phyloP scores from a whole-genome alignment of 1,140 invertebrate genomes.

The Drosophila santomea region DNA sequence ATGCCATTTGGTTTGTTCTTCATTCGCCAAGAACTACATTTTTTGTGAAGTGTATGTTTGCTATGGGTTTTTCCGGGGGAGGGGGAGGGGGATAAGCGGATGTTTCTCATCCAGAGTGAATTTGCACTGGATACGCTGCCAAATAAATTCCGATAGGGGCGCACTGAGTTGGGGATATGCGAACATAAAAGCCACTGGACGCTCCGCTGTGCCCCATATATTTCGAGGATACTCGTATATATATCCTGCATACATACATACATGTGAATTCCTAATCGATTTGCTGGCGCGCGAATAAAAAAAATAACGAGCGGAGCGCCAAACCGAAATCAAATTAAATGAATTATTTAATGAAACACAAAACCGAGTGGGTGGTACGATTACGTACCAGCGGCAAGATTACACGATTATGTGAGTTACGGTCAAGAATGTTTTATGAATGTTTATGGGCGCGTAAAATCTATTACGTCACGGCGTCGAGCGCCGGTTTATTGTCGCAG shows the following conservation, averaged over 20 bases:
- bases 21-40: not conserved
- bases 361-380: constrained; percentile 3
- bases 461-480: constrained; percentile 67
- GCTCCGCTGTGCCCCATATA: constrained; percentile 1
- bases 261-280: constrained; percentile 54
- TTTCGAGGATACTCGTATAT: not conserved
- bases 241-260: constrained; percentile 9
- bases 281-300: constrained; percentile 34
- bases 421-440: constrained; percentile 78
- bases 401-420: constrained; percentile 79
- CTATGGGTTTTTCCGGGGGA: not conserved
- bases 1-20: too few species aligned
- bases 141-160: constrained; percentile 65
- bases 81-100: not conserved
- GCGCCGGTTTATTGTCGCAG: constrained; percentile 52
- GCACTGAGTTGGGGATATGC: not conserved
- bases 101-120: constrained; percentile 29
- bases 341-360: constrained; percentile 78
- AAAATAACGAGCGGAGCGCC: constrained; percentile 10
- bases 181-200: constrained; percentile 63
- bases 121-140: constrained; percentile 52
- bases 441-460: constrained; percentile 79
- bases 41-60: not conserved
- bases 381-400: constrained; percentile 45
- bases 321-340: constrained; percentile 76